Percentiles rank a stretch among this genome's conserved stretches.
phyloP scores from a whole-genome alignment of 2,888 invertebrate genomes.

The Drosophila heteroneura region DNA sequence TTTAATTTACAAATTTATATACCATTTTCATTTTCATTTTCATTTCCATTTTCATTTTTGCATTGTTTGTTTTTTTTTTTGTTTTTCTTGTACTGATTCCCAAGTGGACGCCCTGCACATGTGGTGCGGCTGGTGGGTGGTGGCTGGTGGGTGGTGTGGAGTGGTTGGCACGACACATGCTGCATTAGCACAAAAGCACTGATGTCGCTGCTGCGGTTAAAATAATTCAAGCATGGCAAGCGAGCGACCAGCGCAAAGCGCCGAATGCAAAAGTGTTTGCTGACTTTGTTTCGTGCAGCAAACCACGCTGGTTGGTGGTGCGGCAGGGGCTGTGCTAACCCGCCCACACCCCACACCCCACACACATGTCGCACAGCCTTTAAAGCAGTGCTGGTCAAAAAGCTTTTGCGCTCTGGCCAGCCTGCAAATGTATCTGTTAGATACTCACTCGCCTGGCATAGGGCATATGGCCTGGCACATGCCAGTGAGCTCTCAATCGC shows the following conservation, averaged over 20 bases:
- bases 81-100: constrained; percentile 46
- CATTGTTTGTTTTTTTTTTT: constrained; percentile 3
- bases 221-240: constrained; percentile 45
- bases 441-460: constrained; percentile 9
- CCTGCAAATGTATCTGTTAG: constrained; percentile 33
- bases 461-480: neutral
- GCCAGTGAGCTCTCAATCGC: neutral
- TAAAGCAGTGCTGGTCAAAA: constrained; percentile 6
- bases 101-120: constrained; percentile 45
- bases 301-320: constrained; percentile 9
- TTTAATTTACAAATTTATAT: constrained; percentile 69
- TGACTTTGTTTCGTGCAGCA: constrained; percentile 57
- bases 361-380: constrained; percentile 11
- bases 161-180: constrained; percentile 26
- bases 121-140: neutral
- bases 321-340: neutral
- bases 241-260: constrained; percentile 44
- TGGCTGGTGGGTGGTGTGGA: neutral
- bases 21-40: constrained; percentile 66
- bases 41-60: constrained; percentile 46
- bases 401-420: constrained; percentile 26
- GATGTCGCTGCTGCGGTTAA: constrained; percentile 35
- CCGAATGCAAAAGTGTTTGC: constrained; percentile 55
- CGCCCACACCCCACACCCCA: neutral
- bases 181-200: constrained; percentile 61